These are phyloP conservation scores for Scophthalmus maximus DNA, from an alignment of 2,113 vertebrate species.

Conservation along the genomic window DNA sequence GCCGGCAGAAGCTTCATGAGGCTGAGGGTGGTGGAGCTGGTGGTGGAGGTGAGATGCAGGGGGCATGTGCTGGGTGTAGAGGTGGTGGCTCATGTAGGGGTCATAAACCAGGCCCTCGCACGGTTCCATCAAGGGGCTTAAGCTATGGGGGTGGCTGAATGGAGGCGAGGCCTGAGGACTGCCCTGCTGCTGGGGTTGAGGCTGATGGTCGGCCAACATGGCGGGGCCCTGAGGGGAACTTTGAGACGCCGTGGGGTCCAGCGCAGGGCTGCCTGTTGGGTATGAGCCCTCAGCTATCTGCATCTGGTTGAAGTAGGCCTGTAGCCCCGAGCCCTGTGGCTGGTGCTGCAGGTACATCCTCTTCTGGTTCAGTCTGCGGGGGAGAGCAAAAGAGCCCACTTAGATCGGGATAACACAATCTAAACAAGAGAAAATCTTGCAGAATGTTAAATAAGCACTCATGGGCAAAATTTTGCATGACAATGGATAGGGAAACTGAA, in stretches of 20 bases:
- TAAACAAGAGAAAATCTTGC: background rate
- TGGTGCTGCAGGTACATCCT: constrained; percentile 95
- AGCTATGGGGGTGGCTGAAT: constrained; percentile 71
- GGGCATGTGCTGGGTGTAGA: constrained; percentile 75
- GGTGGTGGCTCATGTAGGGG: constrained; percentile 83
- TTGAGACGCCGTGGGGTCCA: constrained; percentile 84
- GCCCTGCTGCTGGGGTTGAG: constrained; percentile 80
- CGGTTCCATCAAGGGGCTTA: constrained; percentile 79
- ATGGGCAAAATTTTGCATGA: background rate
- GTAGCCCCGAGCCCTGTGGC: constrained; percentile 88
- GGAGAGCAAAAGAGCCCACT: constrained; percentile 31
- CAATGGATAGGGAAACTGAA: background rate
- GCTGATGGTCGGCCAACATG: constrained; percentile 78
- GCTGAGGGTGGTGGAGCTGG: constrained; percentile 60
- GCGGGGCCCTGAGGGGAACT: constrained; percentile 81
- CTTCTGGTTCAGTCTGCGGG: constrained; percentile 93
- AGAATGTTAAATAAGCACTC: background rate
- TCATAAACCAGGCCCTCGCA: constrained; percentile 76
- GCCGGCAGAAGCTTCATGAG: constrained; percentile 54
- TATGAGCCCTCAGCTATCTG: constrained; percentile 93
- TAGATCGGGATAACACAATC: constrained; percentile 4
- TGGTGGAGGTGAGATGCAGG: constrained; percentile 75
- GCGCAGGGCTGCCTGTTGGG: constrained; percentile 78
- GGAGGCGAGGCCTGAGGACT: constrained; percentile 69
- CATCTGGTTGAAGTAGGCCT: constrained; percentile 98